Percentiles rank a stretch among this genome's conserved stretches.
Evolutionary conservation across 1,140 invertebrate species (phyloP).

Genomic region (Anoplolepis gracilipes): DNA sequence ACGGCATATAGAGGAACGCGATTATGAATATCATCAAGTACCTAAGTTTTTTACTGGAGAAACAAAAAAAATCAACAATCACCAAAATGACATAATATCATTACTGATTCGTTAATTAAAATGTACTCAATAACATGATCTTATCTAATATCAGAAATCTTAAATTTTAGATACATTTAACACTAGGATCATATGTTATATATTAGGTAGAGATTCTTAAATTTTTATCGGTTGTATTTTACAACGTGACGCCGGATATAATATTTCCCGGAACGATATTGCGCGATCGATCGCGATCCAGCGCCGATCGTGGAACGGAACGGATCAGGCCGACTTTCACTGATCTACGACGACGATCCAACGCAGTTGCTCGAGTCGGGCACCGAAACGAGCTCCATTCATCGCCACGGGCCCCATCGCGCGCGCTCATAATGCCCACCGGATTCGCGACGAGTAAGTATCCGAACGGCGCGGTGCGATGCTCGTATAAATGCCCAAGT

Average conservation of each 20-base stretch:
- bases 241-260: background rate
- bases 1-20: background rate
- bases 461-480: conserved; percentile 27
- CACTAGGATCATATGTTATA: no score
- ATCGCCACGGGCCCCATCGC: conserved; percentile 63
- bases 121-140: background rate
- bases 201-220: no score
- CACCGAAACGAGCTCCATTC: conserved; percentile 66
- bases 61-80: background rate
- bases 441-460: conserved; percentile 17
- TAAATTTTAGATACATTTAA: no score
- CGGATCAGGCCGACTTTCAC: conserved; percentile 74
- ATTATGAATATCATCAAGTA: conserved; percentile 11
- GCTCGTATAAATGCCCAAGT: conserved; percentile 41
- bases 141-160: background rate
- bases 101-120: conserved; percentile 35
- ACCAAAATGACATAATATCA: background rate
- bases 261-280: conserved; percentile 22
- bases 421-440: conserved; percentile 37
- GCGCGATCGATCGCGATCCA: conserved; percentile 34
- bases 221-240: background rate
- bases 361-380: conserved; percentile 24
- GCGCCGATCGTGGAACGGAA: conserved; percentile 22
- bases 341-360: conserved; percentile 73
- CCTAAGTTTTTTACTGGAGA: background rate